Percentiles rank a stretch among this genome's conserved stretches.
Conservation (phyloP, 1,140 invertebrate genomes). For the Colletes latitarsis region DNA sequence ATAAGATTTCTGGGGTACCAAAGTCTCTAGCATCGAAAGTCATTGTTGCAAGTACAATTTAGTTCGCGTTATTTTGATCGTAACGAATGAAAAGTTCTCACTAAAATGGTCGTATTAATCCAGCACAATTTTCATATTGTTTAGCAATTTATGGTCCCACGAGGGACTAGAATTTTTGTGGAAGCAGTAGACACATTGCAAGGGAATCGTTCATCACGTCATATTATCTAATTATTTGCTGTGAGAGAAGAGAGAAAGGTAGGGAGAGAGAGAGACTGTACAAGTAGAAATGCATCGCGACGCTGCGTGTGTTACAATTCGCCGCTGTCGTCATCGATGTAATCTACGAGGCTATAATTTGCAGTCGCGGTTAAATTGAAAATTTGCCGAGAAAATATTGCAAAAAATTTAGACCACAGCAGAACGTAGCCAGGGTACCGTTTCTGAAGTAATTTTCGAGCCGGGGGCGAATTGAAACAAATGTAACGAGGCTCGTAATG, state of each 20-base stretch:
- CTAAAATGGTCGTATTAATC: not conserved
- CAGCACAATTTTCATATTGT: not conserved
- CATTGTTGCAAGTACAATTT: too few relatives aligned
- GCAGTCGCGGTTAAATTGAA: conserved; percentile 45
- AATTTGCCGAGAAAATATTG: conserved; percentile 5
- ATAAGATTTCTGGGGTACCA: too few relatives aligned
- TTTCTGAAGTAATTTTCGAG: not conserved
- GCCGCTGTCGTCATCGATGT: conserved; percentile 41
- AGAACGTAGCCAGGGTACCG: not conserved
- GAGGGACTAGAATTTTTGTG: conserved; percentile 24
- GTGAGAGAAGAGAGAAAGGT: too few relatives aligned
- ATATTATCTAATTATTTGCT: conserved; percentile 48
- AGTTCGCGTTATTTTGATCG: too few relatives aligned
- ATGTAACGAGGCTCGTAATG: not conserved
- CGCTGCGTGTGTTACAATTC: conserved; percentile 40
- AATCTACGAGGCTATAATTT: conserved; percentile 50
- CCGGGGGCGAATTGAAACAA: not conserved
- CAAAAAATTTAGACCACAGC: conserved; percentile 12
- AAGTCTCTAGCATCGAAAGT: too few relatives aligned
- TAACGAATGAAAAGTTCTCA: too few relatives aligned
- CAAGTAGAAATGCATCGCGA: conserved; percentile 28
- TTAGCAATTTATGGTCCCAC: not conserved
- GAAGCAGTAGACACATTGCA: conserved; percentile 2
- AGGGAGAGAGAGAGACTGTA: not conserved
- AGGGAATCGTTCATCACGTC: conserved; percentile 33